Conservation (phyloP, 2,888 invertebrate genomes). For the Andrena hattorfiana region DNA sequence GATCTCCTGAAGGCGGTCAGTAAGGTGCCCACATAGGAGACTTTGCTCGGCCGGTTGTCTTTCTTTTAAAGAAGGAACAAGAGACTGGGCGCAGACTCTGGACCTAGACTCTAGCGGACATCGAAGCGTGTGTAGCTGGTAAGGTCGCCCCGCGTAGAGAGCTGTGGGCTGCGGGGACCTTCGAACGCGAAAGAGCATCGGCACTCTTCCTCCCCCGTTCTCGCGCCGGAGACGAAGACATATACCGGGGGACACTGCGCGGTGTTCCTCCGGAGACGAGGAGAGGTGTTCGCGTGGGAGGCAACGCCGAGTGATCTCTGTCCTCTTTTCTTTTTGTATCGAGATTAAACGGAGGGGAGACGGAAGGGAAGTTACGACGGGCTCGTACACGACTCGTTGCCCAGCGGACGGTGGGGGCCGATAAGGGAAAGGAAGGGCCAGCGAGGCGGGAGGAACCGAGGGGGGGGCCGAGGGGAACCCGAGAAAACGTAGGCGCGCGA, state of each 20-base stretch:
- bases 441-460: not conserved
- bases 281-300: slow-evolving; percentile 41
- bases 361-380: not conserved
- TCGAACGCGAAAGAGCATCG: not conserved
- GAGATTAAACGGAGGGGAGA: not conserved
- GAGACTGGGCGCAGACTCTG: slow-evolving; percentile 63
- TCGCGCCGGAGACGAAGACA: slow-evolving; percentile 4
- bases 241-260: not conserved
- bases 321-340: slow-evolving; percentile 33
- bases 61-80: slow-evolving; percentile 73
- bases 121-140: slow-evolving; percentile 43
- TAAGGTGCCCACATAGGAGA: slow-evolving; percentile 92
- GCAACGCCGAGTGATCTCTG: slow-evolving; percentile 36
- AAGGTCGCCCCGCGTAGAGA: slow-evolving; percentile 18
- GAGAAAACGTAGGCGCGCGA: slow-evolving; percentile 23
- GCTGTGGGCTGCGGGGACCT: not conserved
- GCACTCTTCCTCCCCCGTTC: slow-evolving; percentile 32
- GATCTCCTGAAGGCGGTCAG: slow-evolving; percentile 92
- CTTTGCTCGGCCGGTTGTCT: slow-evolving; percentile 71
- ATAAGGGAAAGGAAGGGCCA: not conserved
- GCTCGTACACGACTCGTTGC: not conserved
- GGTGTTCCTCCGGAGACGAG: not conserved
- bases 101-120: slow-evolving; percentile 51
- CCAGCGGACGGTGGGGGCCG: not conserved
- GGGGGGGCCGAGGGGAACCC: not conserved